Conservation (phyloP, 2,888 invertebrate species). For the Pycnomerus fuliginosus region DNA sequence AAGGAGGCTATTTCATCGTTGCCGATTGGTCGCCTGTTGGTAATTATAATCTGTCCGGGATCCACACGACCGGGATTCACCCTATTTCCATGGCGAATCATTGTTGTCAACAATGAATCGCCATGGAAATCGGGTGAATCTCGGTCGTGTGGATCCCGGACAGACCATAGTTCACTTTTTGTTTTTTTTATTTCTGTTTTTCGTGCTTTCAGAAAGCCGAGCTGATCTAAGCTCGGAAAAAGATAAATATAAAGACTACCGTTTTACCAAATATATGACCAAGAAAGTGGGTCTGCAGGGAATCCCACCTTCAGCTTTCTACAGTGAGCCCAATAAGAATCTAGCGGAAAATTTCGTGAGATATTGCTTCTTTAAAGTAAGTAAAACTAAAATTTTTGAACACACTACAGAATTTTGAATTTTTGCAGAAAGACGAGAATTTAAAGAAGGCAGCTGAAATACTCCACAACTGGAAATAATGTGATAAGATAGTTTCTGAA, state of each 20-base stretch:
- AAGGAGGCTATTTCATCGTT: conserved; percentile 96
- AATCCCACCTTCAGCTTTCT: conserved; percentile 95
- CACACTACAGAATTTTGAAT: too few relatives aligned
- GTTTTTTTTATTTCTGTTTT: conserved; percentile 16
- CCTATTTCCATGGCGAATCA: too few relatives aligned
- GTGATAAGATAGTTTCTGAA: conserved; percentile 9
- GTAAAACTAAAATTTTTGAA: too few relatives aligned
- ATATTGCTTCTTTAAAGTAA: conserved; percentile 92
- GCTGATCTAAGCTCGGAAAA: conserved; percentile 68
- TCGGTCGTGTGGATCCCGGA: too few relatives aligned
- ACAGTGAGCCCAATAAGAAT: conserved; percentile 73
- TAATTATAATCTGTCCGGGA: too few relatives aligned
- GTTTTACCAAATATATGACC: conserved; percentile 94
- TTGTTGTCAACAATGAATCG: conserved; percentile 1
- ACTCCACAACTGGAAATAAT: conserved; percentile 61
- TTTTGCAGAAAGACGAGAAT: conserved; percentile 72
- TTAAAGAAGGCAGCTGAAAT: conserved; percentile 65
- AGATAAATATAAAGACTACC: conserved; percentile 80
- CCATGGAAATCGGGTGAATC: too few relatives aligned
- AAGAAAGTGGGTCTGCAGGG: conserved; percentile 89
- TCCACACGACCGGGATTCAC: too few relatives aligned
- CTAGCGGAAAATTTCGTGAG: conserved; percentile 84
- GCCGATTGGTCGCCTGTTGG: conserved; percentile 86
- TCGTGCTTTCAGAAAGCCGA: conserved; percentile 58
- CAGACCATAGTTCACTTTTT: too few relatives aligned